Conservation (phyloP, 2,113 vertebrate genomes). For the Microcebus griseorufus region DNA sequence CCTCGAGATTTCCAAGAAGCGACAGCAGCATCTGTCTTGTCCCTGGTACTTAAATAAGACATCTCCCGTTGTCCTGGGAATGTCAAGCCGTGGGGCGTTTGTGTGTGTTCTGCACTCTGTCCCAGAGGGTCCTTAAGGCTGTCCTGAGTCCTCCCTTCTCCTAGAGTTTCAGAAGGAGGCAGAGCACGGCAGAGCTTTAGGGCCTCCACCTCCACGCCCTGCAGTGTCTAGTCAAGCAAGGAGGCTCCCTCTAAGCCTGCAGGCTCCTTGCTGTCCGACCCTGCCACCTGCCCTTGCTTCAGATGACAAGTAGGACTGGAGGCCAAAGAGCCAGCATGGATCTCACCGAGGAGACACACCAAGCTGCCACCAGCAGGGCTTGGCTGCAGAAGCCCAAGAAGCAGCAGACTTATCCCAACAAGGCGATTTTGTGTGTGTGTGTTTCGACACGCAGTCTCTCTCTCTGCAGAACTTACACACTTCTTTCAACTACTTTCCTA, state of each 20-base stretch:
- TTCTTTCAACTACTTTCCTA: neutral
- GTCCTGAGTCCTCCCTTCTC: neutral
- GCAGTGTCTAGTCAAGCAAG: neutral
- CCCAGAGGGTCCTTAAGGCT: neutral
- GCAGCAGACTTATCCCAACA: neutral
- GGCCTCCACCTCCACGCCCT: neutral
- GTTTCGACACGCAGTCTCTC: neutral
- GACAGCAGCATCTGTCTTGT: neutral
- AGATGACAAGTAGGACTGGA: constrained; percentile 49
- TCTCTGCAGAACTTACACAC: neutral
- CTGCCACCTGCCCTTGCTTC: constrained; percentile 37
- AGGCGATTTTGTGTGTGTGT: neutral
- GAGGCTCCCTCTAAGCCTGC: constrained; percentile 66
- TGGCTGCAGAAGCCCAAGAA: neutral
- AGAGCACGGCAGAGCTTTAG: neutral
- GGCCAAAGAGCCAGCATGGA: constrained; percentile 48
- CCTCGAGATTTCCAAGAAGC: neutral
- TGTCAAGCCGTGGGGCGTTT: accelerated
- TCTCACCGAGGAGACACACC: neutral
- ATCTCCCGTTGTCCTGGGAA: neutral
- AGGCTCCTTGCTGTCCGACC: constrained; percentile 75
- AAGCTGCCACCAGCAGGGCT: constrained; percentile 54
- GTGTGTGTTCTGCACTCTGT: neutral
- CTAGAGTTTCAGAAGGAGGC: neutral
- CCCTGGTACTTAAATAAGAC: neutral